Evolutionary conservation across 2,888 invertebrate species (phyloP).

Genomic region (Andrena minutula): DNA sequence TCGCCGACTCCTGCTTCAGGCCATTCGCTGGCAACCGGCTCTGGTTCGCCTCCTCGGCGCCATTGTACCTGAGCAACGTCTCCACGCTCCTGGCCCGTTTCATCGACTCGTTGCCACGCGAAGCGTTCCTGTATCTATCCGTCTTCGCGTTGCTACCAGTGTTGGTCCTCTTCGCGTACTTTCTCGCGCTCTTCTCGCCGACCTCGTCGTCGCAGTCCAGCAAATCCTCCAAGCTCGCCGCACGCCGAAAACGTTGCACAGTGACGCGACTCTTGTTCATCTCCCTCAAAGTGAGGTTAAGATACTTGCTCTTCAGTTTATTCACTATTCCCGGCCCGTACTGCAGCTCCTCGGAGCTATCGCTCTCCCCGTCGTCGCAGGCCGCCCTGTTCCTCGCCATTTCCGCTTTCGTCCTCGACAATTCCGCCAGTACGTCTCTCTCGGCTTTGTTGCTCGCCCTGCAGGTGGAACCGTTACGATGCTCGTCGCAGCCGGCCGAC

Average conservation of each 20-base stretch:
- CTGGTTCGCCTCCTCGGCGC: constrained; percentile 64
- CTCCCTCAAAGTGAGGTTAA: constrained; percentile 93
- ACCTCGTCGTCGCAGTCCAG: constrained; percentile 88
- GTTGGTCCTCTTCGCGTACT: constrained; percentile 76
- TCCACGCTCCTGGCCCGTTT: constrained; percentile 95
- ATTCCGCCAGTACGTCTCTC: constrained; percentile 51
- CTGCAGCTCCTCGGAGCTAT: constrained; percentile 92
- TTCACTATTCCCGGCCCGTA: constrained; percentile 97
- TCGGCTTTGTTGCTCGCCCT: constrained; percentile 47
- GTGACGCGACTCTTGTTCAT: constrained; percentile 88
- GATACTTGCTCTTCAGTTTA: constrained; percentile 93
- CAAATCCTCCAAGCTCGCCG: constrained; percentile 94
- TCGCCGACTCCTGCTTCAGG: constrained; percentile 83
- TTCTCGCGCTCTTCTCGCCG: constrained; percentile 71
- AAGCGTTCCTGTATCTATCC: constrained; percentile 86
- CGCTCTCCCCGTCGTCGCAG: constrained; percentile 85
- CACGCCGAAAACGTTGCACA: constrained; percentile 90
- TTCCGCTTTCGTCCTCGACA: constrained; percentile 43
- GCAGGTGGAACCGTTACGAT: constrained; percentile 28
- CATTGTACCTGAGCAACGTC: constrained; percentile 90
- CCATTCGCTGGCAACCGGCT: constrained; percentile 49
- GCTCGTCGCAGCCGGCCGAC: constrained; percentile 38
- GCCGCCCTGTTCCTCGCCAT: constrained; percentile 56
- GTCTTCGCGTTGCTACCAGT: constrained; percentile 67
- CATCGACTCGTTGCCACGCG: constrained; percentile 88